These are phyloP conservation scores for Sebastes dallii DNA, from an alignment of 2,797 vertebrate genomes.

Conservation along the genomic window DNA sequence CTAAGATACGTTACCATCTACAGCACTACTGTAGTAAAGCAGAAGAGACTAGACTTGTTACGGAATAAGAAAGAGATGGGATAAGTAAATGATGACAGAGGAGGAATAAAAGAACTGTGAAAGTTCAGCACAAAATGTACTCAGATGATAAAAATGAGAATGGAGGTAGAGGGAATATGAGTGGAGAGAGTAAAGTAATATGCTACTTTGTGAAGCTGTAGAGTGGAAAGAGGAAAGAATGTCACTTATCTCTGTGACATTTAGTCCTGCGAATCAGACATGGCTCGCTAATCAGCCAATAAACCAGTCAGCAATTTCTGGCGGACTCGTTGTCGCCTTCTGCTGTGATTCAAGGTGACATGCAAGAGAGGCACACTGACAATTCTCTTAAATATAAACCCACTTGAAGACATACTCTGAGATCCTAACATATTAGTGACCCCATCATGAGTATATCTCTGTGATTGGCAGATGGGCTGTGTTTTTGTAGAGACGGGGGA, in stretches of 20 bases:
- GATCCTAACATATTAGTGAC: conserved; percentile 23
- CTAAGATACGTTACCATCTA: background rate
- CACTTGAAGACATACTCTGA: conserved; percentile 6
- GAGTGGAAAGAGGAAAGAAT: conserved; percentile 18
- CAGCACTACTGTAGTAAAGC: background rate
- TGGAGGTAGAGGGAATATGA: background rate
- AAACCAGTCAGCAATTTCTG: conserved; percentile 42
- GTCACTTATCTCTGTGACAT: conserved; percentile 37
- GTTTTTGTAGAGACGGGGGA: conserved; percentile 46
- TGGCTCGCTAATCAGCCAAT: conserved; percentile 38
- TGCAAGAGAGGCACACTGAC: background rate
- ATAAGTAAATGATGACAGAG: background rate
- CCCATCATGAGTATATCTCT: background rate
- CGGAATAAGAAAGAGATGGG: background rate
- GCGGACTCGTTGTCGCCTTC: conserved; percentile 13
- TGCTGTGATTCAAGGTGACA: conserved; percentile 45
- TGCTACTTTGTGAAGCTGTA: conserved; percentile 3
- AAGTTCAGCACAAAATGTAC: background rate
- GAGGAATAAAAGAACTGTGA: background rate
- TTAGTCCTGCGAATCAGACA: conserved; percentile 18
- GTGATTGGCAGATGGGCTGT: conserved; percentile 48
- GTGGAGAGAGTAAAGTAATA: background rate
- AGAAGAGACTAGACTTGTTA: background rate
- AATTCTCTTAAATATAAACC: conserved; percentile 19
- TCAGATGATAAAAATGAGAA: background rate